Conservation (phyloP, 2,113 vertebrate genomes). For the Tenebrosternarchus preto region DNA sequence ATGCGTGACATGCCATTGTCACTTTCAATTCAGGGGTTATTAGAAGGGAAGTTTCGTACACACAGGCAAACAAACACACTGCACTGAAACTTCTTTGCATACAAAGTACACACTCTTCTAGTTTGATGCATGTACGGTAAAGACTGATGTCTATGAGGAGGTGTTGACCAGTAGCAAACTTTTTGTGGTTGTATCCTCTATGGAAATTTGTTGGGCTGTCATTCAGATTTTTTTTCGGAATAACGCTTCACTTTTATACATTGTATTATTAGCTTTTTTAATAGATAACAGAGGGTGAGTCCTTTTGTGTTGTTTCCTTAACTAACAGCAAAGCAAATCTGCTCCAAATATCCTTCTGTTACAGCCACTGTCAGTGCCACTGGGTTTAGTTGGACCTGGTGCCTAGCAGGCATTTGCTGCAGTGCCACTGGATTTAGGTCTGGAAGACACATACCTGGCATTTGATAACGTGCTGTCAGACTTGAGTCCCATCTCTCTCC, state of each 20-base stretch:
- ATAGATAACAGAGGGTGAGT: no score
- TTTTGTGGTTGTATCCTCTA: background rate
- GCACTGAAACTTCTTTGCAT: background rate
- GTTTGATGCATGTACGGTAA: slow-evolving; percentile 18
- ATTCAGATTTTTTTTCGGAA: background rate
- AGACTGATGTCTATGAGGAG: background rate
- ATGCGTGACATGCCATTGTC: slow-evolving; percentile 37
- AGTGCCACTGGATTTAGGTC: slow-evolving; percentile 3
- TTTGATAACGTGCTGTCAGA: background rate
- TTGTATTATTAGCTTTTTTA: no score
- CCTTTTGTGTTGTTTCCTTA: no score
- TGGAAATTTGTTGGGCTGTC: background rate
- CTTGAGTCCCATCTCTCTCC: slow-evolving; percentile 53
- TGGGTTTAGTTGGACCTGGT: slow-evolving; percentile 25
- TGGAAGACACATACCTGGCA: slow-evolving; percentile 11
- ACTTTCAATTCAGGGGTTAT: slow-evolving; percentile 51
- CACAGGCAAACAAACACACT: background rate
- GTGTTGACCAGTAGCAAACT: background rate
- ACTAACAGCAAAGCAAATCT: slow-evolving; percentile 22
- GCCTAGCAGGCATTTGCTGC: no score
- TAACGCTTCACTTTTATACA: no score
- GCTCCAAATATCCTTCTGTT: slow-evolving; percentile 8
- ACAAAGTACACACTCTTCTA: background rate
- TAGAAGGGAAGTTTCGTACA: slow-evolving; percentile 47
- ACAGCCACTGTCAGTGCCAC: background rate